phyloP scores from a whole-genome alignment of 2,888 invertebrate species.

The Phaedon cochleariae region DNA sequence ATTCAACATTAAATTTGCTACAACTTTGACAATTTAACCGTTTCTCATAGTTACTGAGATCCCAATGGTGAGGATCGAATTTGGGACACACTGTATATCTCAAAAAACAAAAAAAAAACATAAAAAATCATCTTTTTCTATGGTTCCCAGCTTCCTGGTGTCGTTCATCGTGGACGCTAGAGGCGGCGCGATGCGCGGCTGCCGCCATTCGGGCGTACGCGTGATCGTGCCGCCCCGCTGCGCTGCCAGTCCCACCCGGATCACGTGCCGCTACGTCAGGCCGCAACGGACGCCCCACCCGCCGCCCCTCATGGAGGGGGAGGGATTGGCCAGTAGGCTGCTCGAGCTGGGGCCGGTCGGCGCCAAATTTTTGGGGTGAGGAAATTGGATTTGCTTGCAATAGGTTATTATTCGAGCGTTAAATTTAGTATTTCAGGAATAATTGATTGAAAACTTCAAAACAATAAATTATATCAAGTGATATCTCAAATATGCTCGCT shows the following conservation, averaged over 20 bases:
- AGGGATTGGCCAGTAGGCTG: constrained; percentile 93
- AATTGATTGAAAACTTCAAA: too few species aligned
- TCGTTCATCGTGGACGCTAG: constrained; percentile 99
- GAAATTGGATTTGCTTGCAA: not conserved
- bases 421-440: too few species aligned
- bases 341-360: constrained; percentile 96
- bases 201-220: constrained; percentile 95
- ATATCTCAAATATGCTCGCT: too few species aligned
- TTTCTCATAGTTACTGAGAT: too few species aligned
- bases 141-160: constrained; percentile 96
- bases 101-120: too few species aligned
- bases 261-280: constrained; percentile 92
- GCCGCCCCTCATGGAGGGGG: constrained; percentile 97
- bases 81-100: too few species aligned
- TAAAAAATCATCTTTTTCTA: too few species aligned
- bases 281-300: constrained; percentile 79
- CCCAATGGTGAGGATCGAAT: too few species aligned
- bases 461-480: too few species aligned
- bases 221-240: constrained; percentile 96
- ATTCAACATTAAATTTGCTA: too few species aligned
- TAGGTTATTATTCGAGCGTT: too few species aligned
- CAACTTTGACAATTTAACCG: too few species aligned
- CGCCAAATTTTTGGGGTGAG: constrained; percentile 94
- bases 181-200: constrained; percentile 98
- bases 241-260: constrained; percentile 93